A percentile compares a stretch with the other conserved stretches of the same genome.
Evolutionary conservation across 2,888 invertebrate genomes (phyloP).

Genomic region (Tachina grossa): DNA sequence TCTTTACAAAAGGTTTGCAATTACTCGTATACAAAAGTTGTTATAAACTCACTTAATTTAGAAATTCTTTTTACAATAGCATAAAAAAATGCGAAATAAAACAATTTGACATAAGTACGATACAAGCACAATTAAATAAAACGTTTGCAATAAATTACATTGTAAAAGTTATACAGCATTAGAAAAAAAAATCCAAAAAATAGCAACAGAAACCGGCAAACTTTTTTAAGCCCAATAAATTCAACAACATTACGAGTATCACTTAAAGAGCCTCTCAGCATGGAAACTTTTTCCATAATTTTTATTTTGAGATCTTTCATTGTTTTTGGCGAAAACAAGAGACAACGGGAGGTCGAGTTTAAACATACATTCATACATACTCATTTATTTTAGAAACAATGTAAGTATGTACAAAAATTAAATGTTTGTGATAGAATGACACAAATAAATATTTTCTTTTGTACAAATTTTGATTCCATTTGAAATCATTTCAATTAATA

Average conservation of each 20-base stretch:
- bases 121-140: constrained; percentile 77
- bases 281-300: constrained; percentile 62
- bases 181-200: constrained; percentile 42
- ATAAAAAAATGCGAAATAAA: constrained; percentile 58
- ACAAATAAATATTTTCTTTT: neutral
- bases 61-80: constrained; percentile 25
- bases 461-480: neutral
- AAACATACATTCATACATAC: too few species aligned
- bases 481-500: too few species aligned
- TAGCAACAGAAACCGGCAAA: constrained; percentile 73
- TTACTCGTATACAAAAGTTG: constrained; percentile 32
- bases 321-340: neutral
- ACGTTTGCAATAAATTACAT: constrained; percentile 78
- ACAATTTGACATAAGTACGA: constrained; percentile 71
- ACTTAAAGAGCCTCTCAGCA: constrained; percentile 69
- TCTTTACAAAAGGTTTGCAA: neutral
- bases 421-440: neutral
- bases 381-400: too few species aligned
- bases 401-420: neutral
- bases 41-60: constrained; percentile 38
- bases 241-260: constrained; percentile 72
- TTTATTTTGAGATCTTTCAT: constrained; percentile 35
- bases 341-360: constrained; percentile 23
- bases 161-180: constrained; percentile 34
- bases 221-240: constrained; percentile 78